These are phyloP conservation scores for Microcebus ravelobensis DNA, from an alignment of 2,113 vertebrate species.

Conservation along the genomic window DNA sequence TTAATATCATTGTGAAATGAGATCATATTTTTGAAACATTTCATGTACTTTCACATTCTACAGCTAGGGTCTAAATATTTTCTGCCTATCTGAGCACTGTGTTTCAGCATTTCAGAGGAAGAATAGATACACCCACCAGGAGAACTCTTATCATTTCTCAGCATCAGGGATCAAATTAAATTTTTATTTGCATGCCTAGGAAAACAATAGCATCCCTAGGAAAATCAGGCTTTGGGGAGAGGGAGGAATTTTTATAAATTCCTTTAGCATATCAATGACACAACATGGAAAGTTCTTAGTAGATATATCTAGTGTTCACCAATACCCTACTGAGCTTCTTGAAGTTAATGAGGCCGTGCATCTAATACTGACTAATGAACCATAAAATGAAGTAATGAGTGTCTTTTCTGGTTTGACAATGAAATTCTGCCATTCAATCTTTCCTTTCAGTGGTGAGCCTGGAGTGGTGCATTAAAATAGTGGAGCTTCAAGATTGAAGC, in stretches of 20 bases:
- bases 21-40: constrained; percentile 12
- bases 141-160: not conserved
- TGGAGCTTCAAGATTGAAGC: not conserved
- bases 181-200: not conserved
- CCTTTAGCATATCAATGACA: not conserved
- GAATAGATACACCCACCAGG: not conserved
- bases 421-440: not conserved
- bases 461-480: not conserved
- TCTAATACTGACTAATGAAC: not conserved
- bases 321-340: not conserved
- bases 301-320: not conserved
- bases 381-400: not conserved
- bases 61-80: not conserved
- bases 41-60: not conserved
- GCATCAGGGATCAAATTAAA: not conserved
- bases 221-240: not conserved
- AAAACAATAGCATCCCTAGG: not conserved
- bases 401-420: not conserved
- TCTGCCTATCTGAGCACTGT: not conserved
- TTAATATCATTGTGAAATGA: not conserved
- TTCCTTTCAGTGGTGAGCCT: not conserved
- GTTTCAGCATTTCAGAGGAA: constrained; percentile 8
- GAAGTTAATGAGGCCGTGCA: not conserved
- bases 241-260: constrained; percentile 2
- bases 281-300: not conserved